Evolutionary conservation across 2,888 invertebrate genomes (phyloP).

Genomic region (Odontomyia ornata): DNA sequence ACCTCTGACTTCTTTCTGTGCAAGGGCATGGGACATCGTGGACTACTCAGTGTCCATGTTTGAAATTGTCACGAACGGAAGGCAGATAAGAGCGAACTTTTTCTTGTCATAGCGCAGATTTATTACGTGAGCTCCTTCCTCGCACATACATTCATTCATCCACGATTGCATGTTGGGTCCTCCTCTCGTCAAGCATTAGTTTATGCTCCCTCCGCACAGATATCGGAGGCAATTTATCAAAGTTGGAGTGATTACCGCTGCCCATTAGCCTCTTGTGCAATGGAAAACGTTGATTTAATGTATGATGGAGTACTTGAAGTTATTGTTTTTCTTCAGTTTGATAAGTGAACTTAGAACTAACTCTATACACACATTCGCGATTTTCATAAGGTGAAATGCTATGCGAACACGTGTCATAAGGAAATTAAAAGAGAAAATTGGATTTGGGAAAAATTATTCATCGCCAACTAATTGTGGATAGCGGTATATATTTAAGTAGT

Average conservation of each 20-base stretch:
- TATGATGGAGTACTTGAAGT: conserved; percentile 46
- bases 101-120: conserved; percentile 62
- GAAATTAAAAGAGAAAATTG: conserved; percentile 18
- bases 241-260: conserved; percentile 50
- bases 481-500: too few species aligned
- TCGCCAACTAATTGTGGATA: too few species aligned
- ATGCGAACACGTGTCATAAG: conserved; percentile 31
- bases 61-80: conserved; percentile 66
- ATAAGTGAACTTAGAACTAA: not conserved
- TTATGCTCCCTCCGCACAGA: conserved; percentile 43
- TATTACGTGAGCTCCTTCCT: conserved; percentile 48
- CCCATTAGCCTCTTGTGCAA: conserved; percentile 50
- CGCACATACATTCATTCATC: not conserved
- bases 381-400: not conserved
- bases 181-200: conserved; percentile 49
- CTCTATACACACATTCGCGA: not conserved
- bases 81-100: conserved; percentile 64
- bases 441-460: too few species aligned
- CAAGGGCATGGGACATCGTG: not conserved
- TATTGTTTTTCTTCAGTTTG: not conserved
- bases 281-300: conserved; percentile 49
- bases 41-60: conserved; percentile 48
- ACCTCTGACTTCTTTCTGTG: not conserved
- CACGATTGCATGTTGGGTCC: conserved; percentile 26
- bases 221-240: conserved; percentile 51